Conservation (phyloP, 2,113 vertebrate species). For the Eurystomus gularis region DNA sequence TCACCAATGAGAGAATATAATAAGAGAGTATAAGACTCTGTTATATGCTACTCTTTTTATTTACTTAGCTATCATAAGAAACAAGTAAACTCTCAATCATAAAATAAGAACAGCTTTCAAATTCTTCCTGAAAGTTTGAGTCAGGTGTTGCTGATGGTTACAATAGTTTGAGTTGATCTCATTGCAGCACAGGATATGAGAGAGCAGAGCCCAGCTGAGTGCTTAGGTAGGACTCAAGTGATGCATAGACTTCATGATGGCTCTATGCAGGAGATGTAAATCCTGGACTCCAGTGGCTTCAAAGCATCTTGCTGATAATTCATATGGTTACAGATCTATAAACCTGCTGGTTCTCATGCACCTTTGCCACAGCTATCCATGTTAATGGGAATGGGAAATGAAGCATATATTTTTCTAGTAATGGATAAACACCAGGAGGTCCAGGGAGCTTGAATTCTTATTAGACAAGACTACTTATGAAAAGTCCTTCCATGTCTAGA, state of each 20-base stretch:
- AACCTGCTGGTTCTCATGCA: constrained; percentile 47
- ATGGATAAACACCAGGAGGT: constrained; percentile 58
- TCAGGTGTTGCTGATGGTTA: background rate
- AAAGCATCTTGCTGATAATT: constrained; percentile 54
- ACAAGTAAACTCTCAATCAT: background rate
- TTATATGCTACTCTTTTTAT: background rate
- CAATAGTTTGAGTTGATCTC: background rate
- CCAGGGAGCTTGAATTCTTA: constrained; percentile 41
- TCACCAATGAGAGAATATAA: background rate
- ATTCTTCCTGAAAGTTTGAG: background rate
- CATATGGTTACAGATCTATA: constrained; percentile 50
- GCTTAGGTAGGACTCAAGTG: background rate
- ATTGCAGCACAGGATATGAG: background rate
- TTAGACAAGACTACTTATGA: constrained; percentile 24
- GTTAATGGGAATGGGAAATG: constrained; percentile 56
- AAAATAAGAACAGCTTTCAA: background rate
- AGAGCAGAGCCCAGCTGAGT: background rate
- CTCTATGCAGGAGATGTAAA: constrained; percentile 11
- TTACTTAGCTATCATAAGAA: background rate
- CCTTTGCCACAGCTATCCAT: constrained; percentile 49
- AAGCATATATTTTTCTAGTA: constrained; percentile 58
- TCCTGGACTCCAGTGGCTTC: constrained; percentile 2
- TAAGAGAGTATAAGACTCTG: background rate
- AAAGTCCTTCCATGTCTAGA: constrained; percentile 11
- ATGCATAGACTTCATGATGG: background rate